Evolutionary conservation across 2,888 invertebrate species (phyloP), one percentile per base, ranked within the genome.

Genomic region (Deilephila porcellus): DNA sequence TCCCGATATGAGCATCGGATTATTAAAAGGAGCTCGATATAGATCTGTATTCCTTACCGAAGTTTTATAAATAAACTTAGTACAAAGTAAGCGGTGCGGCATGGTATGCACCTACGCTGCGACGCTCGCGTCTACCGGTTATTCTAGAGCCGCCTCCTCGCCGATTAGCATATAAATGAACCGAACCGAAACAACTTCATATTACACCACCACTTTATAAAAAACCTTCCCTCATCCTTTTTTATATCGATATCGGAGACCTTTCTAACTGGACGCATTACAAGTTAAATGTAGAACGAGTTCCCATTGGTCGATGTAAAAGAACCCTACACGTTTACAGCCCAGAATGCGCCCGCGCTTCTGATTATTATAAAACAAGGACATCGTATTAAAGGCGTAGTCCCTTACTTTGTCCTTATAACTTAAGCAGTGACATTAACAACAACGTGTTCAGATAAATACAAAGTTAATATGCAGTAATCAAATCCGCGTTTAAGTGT

Each of bases 121-220:
- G 82, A 79, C 52, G 45, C 73, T 81, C 76, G 81, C 76, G 83
- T 81, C 78, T 88, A 91, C 92, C 89, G 90, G 90, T 91, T 91
- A 86, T 87, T 87, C 85, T 85, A 80, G 83, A 87, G 83, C 90
- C 88, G 86, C 92, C 92, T 91, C 85, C 91, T 88, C 82, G 75
- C 85, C 81, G 85, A 94, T 94, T 94, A 93, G 89, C 93, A 94
- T 94, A 93, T 93, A 93, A 93, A 94, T 93, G 92, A 94, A 91
- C 88, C 86, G 79, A 87, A 87, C 88, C 90, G 85, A 92, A 89
- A 93, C 93, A 91, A 92, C 93, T 93, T 91, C 89, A 93, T 94
- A 92, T 83, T 83, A 87, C 77, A 80, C 82, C 78, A 83, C 92
- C 89, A 90, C 45, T 77, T 34, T 83, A 84, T 76, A 60, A 56